Evolutionary conservation across 2,113 vertebrate species (phyloP), one percentile per base, ranked within the genome.

Genomic region (Scytalopus superciliaris): DNA sequence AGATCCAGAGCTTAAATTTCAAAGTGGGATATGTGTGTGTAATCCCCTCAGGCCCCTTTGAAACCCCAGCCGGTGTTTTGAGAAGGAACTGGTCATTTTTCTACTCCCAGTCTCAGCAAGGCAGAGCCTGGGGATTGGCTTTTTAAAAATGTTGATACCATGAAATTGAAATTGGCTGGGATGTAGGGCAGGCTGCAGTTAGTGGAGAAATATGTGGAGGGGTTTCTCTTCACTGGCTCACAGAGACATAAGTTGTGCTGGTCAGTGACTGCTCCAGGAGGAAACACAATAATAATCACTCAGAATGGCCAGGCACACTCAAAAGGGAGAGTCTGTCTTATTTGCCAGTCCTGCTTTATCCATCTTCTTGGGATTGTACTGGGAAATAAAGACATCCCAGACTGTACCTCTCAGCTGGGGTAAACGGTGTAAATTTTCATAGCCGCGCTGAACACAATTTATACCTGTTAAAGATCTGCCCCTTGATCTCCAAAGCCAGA

Each of bases 401-500:
- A 6, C 4, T 2, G 5, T 18, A 5, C 24, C 82, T 68, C 76
- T 68, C 76, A 44, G 73, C 77, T 6, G 47, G 84, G 47, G 56
- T 3, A 27, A 59, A 35, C 0, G 12, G 37, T 12, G 91, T 35
- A 37, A 70, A 52, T 11, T 25, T 33, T 24, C 12, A 14, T 14
- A 37, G 83, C 79, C 27, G 37, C 2, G 4, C 28, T 4, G 10
- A 39, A 37, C 69, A 33, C 2, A 16, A 33, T 67, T 52, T 21
- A 23, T 74, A 64, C 92, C 85, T 63, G 2, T 19, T 17, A 16
- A n/a, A 88, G 75, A 70, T 67, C 76, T 96, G 93, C 96, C 93
- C 93, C 93, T 74, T 94, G 93, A 92, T 93, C 90, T 60, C 64
- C 88, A 49, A 75, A 94, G 94, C 83, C 93, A 90, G 94, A 79